Conservation (phyloP, 2,113 vertebrate species). For the Lycaon pictus region DNA sequence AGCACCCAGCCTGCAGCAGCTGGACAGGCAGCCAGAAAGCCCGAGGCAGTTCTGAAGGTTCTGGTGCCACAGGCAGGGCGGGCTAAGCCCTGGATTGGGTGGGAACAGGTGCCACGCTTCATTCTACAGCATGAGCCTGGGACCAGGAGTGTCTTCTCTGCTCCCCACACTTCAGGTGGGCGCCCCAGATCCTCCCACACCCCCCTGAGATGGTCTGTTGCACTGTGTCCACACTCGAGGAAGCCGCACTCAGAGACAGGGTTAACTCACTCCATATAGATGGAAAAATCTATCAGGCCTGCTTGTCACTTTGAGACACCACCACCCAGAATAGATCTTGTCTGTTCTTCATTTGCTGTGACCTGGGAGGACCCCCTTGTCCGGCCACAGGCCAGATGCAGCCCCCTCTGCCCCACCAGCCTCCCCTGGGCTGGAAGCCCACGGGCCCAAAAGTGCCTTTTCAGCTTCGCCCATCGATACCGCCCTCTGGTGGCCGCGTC, state of each 20-base stretch:
- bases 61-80: fast-evolving
- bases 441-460: fast-evolving
- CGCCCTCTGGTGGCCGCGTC: neutral
- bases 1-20: neutral
- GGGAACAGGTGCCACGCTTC: neutral
- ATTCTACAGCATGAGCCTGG: neutral
- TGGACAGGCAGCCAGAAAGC: neutral
- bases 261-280: neutral
- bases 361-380: neutral
- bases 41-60: neutral
- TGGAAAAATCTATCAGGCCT: fast-evolving
- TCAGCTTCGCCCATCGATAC: fast-evolving
- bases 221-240: fast-evolving
- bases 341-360: fast-evolving
- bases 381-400: fast-evolving
- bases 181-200: fast-evolving
- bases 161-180: fast-evolving
- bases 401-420: fast-evolving
- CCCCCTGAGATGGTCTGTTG: fast-evolving
- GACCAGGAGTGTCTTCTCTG: neutral
- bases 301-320: fast-evolving
- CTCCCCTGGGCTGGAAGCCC: neutral
- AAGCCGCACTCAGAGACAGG: neutral
- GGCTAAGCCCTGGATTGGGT: fast-evolving
- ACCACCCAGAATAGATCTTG: fast-evolving